Evolutionary conservation across 2,113 vertebrate species (phyloP).

Genomic region (Lasiurus borealis): DNA sequence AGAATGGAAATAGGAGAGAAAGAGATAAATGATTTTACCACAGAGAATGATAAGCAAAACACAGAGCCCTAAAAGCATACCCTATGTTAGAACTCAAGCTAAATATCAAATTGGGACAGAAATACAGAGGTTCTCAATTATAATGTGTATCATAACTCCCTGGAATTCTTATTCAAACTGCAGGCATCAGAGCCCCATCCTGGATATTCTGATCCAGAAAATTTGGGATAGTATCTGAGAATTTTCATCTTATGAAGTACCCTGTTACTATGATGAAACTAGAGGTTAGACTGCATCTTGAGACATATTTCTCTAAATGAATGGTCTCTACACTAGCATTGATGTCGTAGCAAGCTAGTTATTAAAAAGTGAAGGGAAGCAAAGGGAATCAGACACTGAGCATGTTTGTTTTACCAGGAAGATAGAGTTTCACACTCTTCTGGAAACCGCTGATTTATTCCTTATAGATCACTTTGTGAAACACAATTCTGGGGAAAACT

Average conservation of each 20-base stretch:
- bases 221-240: not conserved
- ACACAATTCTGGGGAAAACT: too few relatives aligned
- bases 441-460: not conserved
- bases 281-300: not conserved
- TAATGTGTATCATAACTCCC: not conserved
- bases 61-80: not conserved
- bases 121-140: not conserved
- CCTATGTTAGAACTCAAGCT: not conserved
- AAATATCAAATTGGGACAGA: not conserved
- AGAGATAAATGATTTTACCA: not conserved
- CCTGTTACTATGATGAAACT: not conserved
- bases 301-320: not conserved
- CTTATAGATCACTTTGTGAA: not conserved
- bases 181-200: not conserved
- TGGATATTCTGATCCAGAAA: not conserved
- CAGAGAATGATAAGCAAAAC: not conserved
- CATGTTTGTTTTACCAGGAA: not conserved
- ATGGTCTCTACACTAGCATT: not conserved
- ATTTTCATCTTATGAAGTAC: not conserved
- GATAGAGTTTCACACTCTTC: not conserved
- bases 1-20: not conserved
- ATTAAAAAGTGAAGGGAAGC: not conserved
- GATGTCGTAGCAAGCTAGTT: not conserved
- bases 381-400: not conserved
- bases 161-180: not conserved